phyloP scores from a whole-genome alignment of 1,140 invertebrate genomes.

The Meloidogyne exigua region DNA sequence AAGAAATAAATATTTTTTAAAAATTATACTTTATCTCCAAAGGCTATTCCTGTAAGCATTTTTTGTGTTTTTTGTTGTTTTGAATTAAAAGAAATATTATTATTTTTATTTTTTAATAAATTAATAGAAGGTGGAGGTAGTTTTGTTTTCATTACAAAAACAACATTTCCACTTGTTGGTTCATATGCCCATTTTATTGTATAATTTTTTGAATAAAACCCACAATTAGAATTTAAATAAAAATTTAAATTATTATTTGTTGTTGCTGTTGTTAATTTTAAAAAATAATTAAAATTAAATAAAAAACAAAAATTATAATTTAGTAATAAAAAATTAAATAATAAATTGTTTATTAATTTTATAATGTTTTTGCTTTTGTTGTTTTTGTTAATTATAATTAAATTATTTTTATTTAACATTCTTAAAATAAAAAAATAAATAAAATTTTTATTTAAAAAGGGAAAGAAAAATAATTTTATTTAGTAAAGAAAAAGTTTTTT shows the following conservation, averaged over 20 bases:
- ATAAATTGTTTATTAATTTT: background rate
- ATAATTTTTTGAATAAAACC: conserved; percentile 36
- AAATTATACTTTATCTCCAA: conserved; percentile 28
- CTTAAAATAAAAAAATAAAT: background rate
- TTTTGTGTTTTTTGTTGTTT: background rate
- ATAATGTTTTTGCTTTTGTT: background rate
- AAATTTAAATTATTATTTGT: background rate
- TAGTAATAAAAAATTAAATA: conserved; percentile 8
- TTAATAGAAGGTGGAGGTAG: background rate
- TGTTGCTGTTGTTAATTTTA: background rate
- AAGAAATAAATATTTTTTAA: background rate
- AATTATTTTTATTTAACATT: background rate
- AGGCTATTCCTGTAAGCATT: conserved; percentile 41
- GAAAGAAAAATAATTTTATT: too few relatives aligned
- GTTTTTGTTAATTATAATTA: background rate
- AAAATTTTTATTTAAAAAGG: background rate
- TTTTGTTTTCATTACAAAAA: conserved; percentile 48
- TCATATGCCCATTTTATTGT: conserved; percentile 49
- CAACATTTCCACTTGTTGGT: conserved; percentile 41
- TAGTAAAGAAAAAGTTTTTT: too few relatives aligned
- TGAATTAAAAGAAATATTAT: conserved; percentile 30
- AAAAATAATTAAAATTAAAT: conserved; percentile 4
- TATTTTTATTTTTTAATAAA: too few relatives aligned
- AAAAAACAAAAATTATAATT: conserved; percentile 2
- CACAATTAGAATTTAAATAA: conserved; percentile 27